These are phyloP conservation scores for Dromius quadrimaculatus DNA, from an alignment of 2,888 invertebrate species.

Conservation along the genomic window DNA sequence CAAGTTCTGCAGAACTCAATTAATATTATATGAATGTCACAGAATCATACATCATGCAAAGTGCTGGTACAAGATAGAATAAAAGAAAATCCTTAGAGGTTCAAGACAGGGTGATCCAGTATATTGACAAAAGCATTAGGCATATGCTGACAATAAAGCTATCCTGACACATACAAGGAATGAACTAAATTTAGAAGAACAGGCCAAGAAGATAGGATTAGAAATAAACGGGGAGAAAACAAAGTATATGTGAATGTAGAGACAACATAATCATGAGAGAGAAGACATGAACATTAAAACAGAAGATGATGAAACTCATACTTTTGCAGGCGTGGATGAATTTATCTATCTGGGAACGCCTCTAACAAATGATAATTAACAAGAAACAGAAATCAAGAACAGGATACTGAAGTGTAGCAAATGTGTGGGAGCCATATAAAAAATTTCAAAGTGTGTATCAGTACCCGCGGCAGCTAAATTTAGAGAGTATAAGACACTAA, in stretches of 20 bases:
- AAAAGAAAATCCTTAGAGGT: neutral
- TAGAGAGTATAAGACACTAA: too few relatives aligned
- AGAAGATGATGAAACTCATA: neutral
- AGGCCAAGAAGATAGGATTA: too few relatives aligned
- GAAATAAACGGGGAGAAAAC: too few relatives aligned
- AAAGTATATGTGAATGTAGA: too few relatives aligned
- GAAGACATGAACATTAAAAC: too few relatives aligned
- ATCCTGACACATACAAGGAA: neutral
- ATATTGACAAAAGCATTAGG: neutral
- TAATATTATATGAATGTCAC: neutral
- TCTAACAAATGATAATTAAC: neutral
- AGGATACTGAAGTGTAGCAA: too few relatives aligned
- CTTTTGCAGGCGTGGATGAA: neutral
- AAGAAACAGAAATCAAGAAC: neutral
- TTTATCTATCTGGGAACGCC: neutral
- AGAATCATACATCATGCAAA: neutral
- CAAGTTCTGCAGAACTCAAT: too few relatives aligned
- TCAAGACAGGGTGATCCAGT: neutral
- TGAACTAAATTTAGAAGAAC: too few relatives aligned
- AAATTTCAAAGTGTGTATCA: neutral
- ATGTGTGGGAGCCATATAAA: neutral
- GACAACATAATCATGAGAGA: too few relatives aligned
- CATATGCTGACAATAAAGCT: neutral
- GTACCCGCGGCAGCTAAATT: neutral
- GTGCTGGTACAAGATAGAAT: too few relatives aligned